These are phyloP conservation scores for Trichogramma pretiosum DNA, from an alignment of 1,140 invertebrate genomes.

Conservation along the genomic window DNA sequence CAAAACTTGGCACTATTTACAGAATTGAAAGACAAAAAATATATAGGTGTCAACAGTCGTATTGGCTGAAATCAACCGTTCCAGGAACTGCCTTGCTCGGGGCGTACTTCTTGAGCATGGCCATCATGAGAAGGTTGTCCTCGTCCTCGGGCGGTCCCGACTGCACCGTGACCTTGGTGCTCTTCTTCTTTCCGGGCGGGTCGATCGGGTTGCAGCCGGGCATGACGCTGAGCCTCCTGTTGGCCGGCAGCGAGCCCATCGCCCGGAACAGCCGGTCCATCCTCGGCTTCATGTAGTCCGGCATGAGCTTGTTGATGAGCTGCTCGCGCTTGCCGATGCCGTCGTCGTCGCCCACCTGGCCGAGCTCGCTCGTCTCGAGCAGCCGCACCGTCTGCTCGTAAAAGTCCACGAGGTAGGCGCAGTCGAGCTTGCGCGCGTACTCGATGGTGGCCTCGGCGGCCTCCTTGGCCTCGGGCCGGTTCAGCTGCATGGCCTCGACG, in stretches of 20 bases:
- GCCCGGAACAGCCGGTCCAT: slow-evolving; percentile 27
- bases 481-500: slow-evolving; percentile 31
- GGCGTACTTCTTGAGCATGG: slow-evolving; percentile 21
- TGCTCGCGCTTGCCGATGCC: slow-evolving; percentile 24
- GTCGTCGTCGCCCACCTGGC: slow-evolving; percentile 18
- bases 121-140: slow-evolving; percentile 17
- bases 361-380: slow-evolving; percentile 26
- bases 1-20: no score
- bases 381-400: slow-evolving; percentile 22
- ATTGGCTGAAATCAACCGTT: slow-evolving; percentile 27
- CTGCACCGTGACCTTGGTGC: slow-evolving; percentile 24
- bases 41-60: slow-evolving; percentile 19
- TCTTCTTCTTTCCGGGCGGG: slow-evolving; percentile 7
- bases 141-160: slow-evolving; percentile 18
- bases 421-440: slow-evolving; percentile 22
- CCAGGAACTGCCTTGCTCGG: slow-evolving; percentile 22
- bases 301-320: slow-evolving; percentile 30
- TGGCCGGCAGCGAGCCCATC: slow-evolving; percentile 28
- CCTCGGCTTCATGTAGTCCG: slow-evolving; percentile 21
- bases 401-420: slow-evolving; percentile 31
- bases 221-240: slow-evolving; percentile 31
- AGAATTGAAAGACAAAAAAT: no score
- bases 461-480: slow-evolving; percentile 32
- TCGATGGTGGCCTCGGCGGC: slow-evolving; percentile 22
- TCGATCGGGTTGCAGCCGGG: slow-evolving; percentile 31